Evolutionary conservation across 92 coral and sea anemone species (phyloP).

Genomic region (Metridium senile): DNA sequence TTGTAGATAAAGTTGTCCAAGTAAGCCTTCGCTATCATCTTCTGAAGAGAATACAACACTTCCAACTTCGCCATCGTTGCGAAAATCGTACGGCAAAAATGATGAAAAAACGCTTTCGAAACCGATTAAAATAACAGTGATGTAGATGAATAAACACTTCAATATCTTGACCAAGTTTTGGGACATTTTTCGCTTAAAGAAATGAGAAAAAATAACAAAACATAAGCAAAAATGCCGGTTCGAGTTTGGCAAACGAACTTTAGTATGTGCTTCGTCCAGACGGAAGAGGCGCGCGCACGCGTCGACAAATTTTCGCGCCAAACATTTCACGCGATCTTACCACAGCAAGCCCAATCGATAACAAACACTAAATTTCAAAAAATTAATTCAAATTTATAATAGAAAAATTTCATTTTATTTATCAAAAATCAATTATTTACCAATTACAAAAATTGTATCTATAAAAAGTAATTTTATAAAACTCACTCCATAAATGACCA

Average conservation of each 20-base stretch:
- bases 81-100: slow-evolving; percentile 35
- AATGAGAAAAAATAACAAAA: not conserved
- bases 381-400: no score
- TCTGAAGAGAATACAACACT: slow-evolving; percentile 47
- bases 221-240: not conserved
- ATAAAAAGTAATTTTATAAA: no score
- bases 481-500: no score
- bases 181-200: not conserved
- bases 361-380: no score
- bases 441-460: no score
- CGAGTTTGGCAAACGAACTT: no score
- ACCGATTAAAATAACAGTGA: slow-evolving; percentile 3
- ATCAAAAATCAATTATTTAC: no score
- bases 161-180: not conserved
- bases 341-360: slow-evolving; percentile 33
- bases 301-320: slow-evolving; percentile 36
- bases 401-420: no score
- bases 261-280: no score
- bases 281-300: slow-evolving; percentile 34
- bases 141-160: not conserved
- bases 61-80: slow-evolving; percentile 30
- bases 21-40: slow-evolving; percentile 31
- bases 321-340: not conserved
- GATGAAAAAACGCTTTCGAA: slow-evolving; percentile 11
- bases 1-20: slow-evolving; percentile 69